Base-by-base conservation (phyloP, 2,797 vertebrate genomes). In the Trachurus trachurus region DNA sequence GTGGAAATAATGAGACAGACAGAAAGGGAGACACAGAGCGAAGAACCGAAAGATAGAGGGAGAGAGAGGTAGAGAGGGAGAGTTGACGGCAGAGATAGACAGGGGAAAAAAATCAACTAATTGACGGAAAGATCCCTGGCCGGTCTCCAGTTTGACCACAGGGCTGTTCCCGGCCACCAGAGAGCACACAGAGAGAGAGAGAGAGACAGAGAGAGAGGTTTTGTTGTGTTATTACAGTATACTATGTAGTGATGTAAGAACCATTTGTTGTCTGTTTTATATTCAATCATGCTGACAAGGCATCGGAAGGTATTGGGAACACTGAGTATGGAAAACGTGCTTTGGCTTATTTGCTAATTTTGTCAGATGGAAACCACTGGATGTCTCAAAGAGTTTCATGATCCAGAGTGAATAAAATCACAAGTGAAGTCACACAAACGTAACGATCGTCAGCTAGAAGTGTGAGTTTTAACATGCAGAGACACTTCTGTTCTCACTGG, bases 111-210 rank as follows among this genome's bases (percentile, higher is more conserved):
- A 81, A 85, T 83, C 86, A 84, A 77, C 79, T 89, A 89, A 90
- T 92, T 92, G 91, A 90, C 88, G 91, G 89, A 92, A 88, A 92
- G 84, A 84, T 92, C 80, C 61, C 64, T 91, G 90, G 89, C 90
- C 0, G 61, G 60, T 81, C 71, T 90, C 91, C 91, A 93, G 86
- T 93, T 88, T 88, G 88, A 86, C 90, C 92, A 90, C 86, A 85
- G 90, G 91, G 89, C 80, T 91, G 84, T 92, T 88, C 88, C 85
- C 59, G 62, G 78, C 84, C 76, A 85, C 59, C 80, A 85, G 73
- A 86, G 72, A 83, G 39, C 50, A 50, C 17, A 59, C 45, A 42
- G 21, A 68, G 39, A 64, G 26, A 49, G 21, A 76, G 54, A 65
- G 6, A 79, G 44, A 70, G 19, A 54, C 13, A 72, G 54, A 58